Base-by-base conservation (phyloP, 2,113 vertebrate species). In the Hystrix brachyura region DNA sequence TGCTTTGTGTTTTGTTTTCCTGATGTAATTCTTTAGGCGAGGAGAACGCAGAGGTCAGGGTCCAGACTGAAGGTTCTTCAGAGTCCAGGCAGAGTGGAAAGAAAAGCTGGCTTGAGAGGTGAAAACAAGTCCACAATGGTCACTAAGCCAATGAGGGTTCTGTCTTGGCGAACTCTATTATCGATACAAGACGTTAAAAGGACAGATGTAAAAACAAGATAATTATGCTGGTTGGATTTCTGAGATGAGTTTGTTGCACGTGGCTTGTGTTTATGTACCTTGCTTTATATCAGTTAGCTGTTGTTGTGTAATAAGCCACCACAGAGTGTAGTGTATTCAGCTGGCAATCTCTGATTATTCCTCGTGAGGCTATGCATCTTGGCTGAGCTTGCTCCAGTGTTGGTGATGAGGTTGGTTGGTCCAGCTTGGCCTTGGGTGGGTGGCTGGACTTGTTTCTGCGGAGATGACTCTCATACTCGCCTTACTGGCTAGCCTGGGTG, bases 161-260 rank as follows among this genome's bases (percentile, higher is more conserved):
- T 64, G n/a, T 15, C 51, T 67, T 90, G 60, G 48, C 64, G 38
- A 74, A 76, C 5, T 83, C 11, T 62, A 59, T 34, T 82, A 79
- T 69, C 55, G 65, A 69, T 34, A 60, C 11, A 60, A 91, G 25
- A 60, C 62, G 55, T 71, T 91, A 43, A 46, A 57, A 59, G n/a
- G n/a, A 76, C 10, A 55, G 81, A 84, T 80, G 53, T 80, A 23
- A 82, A 48, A 88, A 34, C 43, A 92, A 67, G n/a, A 43, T 60
- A 83, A 92, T 78, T 48, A 43, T 67, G 43, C n/a, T 84, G 51
- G 4, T 34, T 96, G 86, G 84, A 27, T 85, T 96, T 79, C 74
- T 85, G 34, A 46, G 91, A n/a, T 62, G 27, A 67, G 15, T 32
- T 69, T 78, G 18, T 53, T 65, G 53, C 11, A 76, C 12, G 21